Evolutionary conservation across 2,888 invertebrate genomes (phyloP), one percentile per base, ranked within the genome.

Genomic region (Stegana nigrithorax): DNA sequence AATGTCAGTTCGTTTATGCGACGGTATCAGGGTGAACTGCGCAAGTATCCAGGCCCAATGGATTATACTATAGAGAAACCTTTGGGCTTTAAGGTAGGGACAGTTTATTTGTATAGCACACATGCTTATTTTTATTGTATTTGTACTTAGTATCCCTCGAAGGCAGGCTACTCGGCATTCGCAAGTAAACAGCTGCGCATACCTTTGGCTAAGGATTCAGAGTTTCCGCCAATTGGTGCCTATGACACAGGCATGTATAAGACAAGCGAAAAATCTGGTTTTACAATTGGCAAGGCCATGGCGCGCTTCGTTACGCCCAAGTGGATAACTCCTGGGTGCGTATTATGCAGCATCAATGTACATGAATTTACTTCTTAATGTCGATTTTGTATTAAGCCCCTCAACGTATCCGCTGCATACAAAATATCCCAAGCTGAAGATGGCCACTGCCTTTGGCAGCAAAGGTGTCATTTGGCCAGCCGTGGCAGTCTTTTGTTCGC

Each of bases 1-100:
- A 67, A 68, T 3, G 56, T 88, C 68, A 86, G 84, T 56, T 83
- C 88, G 0, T 88, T 87, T 66, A 89, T 89, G 88, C 84, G 87
- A 26, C 78, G 86, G 5, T 70, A 78, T 1, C 74, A 80, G 4
- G 74, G 73, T 1, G 87, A 87, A 58, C 57, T 63, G 1, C 68
- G 67, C 1, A 70, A 63, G 1, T 62, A 61, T 58, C 83, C 81
- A 2, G 81, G 83, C 45, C 84, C 85, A 7, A 67, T 68, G 21
- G 68, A 75, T 4, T 80, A 84, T 53, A 64, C 70, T 44, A 55
- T 65, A 2, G 45, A 56, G 1, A 62, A 66, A 44, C 62, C 68
- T 0, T 59, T 83, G 27, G 68, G 78, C 1, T 79, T 78, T 26
- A 78, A 81, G 67, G 84, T 83, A 14, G 60, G 64, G 29, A 19